Evolutionary conservation across 1,140 invertebrate species (phyloP), one percentile per base, ranked within the genome.

Genomic region (Pseudomyrmex pallidus): DNA sequence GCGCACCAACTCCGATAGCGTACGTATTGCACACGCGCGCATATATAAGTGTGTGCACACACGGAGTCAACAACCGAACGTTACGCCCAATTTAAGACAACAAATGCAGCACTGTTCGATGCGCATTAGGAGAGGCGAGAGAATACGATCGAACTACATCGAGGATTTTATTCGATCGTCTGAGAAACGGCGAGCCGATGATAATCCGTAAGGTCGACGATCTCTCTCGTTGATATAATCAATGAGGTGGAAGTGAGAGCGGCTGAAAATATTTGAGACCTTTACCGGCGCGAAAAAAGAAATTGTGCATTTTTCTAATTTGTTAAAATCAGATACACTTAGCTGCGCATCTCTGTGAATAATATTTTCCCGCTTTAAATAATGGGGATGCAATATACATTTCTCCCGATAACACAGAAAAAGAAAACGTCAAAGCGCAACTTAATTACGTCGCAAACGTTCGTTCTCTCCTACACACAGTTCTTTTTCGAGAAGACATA

Each of bases 11-110:
- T 61, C 48, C 61, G 17, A 52, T 59, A n/a, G 63, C 17, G n/a
- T 25, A 56, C 54, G 52, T 67, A 48, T 74, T 68, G 46, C 62
- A 15, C 44, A 48, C 54, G 54, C 52, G 78, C 72, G 52, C 64
- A 44, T 62, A 59, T 56, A 12, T 12, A 50, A n/a, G 85, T 61
- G 56, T 85, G 88, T 83, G 85, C 86, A 86, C 87, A 72, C 74
- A 63, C 67, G 78, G 84, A 93, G 92, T 93, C 92, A 93, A 93
- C 92, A 92, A 88, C 88, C 90, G 90, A 92, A 92, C 91, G 92
- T 93, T 93, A 93, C 92, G 92, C 92, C 91, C 92, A 93, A 93
- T 93, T 93, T 92, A 90, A 92, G 91, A 92, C 89, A 76, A 84
- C 91, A 88, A 92, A 93, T 93, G 73, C 82, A 66, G 80, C 44